These are phyloP conservation scores for Actias luna DNA, from an alignment of 2,888 invertebrate genomes.

Conservation along the genomic window DNA sequence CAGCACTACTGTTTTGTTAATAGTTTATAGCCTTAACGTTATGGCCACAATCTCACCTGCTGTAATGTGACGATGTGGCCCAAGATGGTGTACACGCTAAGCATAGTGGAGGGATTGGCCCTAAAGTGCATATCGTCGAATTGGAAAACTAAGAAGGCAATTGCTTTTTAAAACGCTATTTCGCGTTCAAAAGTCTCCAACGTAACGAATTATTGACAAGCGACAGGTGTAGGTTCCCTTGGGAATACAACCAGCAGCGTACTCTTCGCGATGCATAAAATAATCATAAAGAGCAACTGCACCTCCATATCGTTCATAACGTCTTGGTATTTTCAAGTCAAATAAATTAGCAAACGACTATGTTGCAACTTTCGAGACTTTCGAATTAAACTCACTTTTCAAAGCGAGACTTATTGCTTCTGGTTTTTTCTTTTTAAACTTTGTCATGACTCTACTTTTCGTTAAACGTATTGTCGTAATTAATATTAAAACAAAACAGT, in stretches of 20 bases:
- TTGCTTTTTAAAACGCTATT: neutral
- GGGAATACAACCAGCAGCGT: slow-evolving; percentile 34
- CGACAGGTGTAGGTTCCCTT: slow-evolving; percentile 51
- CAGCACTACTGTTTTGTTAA: too few species aligned
- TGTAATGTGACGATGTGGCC: too few species aligned
- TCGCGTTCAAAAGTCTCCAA: neutral
- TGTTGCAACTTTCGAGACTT: neutral
- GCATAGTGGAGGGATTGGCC: too few species aligned
- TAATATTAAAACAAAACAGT: too few species aligned
- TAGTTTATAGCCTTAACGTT: too few species aligned
- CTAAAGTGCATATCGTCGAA: too few species aligned
- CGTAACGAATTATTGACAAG: slow-evolving; percentile 30
- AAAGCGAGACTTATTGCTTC: neutral
- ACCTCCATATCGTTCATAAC: slow-evolving; percentile 29
- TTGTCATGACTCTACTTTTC: neutral
- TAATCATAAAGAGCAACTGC: slow-evolving; percentile 27
- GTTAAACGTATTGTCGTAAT: neutral
- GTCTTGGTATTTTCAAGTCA: slow-evolving; percentile 28
- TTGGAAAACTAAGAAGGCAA: too few species aligned
- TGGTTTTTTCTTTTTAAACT: neutral
- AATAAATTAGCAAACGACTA: neutral
- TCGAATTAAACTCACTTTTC: neutral
- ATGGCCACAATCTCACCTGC: too few species aligned
- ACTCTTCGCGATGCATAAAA: slow-evolving; percentile 25
- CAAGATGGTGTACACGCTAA: too few species aligned